Percentiles rank a stretch among this genome's conserved stretches.
Conservation (phyloP, 2,888 invertebrate genomes). For the Pollenia labialis region DNA sequence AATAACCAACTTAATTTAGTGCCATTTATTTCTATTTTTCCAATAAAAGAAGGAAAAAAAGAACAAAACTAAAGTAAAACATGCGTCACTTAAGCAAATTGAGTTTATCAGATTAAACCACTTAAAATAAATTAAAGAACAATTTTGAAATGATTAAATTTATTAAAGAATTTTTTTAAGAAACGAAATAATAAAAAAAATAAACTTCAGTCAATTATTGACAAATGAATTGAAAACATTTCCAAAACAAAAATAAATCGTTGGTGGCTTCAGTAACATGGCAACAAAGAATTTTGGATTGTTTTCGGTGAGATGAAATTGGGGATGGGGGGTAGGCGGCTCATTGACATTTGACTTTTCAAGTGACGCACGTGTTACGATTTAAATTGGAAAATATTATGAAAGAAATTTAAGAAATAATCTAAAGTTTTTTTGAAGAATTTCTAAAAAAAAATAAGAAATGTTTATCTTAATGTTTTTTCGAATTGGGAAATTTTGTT, state of each 20-base stretch:
- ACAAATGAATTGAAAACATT: conserved; percentile 61
- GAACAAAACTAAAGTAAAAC: conserved; percentile 41
- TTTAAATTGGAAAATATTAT: conserved; percentile 33
- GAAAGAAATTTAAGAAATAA: conserved; percentile 39
- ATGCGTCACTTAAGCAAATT: conserved; percentile 75
- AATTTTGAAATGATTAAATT: conserved; percentile 70
- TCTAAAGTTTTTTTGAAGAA: neutral
- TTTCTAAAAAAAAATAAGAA: neutral
- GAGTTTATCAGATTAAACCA: conserved; percentile 77
- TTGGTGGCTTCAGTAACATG: conserved; percentile 26
- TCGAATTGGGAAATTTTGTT: no score
- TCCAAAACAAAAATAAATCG: conserved; percentile 57
- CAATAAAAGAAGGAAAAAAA: conserved; percentile 12
- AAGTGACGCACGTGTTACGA: conserved; percentile 67
- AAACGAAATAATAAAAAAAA: conserved; percentile 31
- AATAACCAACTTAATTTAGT: conserved; percentile 40
- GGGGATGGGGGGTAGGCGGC: conserved; percentile 17
- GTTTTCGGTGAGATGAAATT: conserved; percentile 8
- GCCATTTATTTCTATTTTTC: conserved; percentile 42
- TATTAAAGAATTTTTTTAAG: conserved; percentile 54
- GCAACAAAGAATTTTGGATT: neutral
- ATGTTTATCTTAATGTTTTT: neutral
- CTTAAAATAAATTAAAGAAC: conserved; percentile 76
- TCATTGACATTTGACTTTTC: conserved; percentile 66
- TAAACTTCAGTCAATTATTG: conserved; percentile 65